Base-by-base conservation (phyloP, 2,888 invertebrate genomes). In the Bugula neritina region DNA sequence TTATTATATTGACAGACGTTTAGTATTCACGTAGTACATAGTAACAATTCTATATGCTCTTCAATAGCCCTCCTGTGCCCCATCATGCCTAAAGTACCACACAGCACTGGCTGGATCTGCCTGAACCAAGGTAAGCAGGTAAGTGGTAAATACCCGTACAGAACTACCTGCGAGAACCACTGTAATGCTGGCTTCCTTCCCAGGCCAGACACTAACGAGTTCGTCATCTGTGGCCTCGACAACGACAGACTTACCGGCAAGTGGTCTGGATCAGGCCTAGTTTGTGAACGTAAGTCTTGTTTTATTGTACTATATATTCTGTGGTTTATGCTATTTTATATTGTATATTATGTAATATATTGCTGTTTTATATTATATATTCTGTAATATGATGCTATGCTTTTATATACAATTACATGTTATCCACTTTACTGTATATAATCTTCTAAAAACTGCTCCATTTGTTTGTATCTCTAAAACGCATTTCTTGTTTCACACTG, bases 251-350 rank as follows among this genome's bases (percentile, higher is more conserved):
- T 17, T 10, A 63, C 21, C 10, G 63, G 31, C 5, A 34, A 63
- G 29, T 63, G 63, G 63, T 25, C 25, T 63, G 63, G 63, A 3
- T 31, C 63, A 3, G 13, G 25, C n/a, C 31, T 63, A n/a, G 27
- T 63, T n/a, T 63, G 63, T 63, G 63, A 63, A 63, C 17, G 63
- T 63, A 27, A 63, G 63, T 34, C 17, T 3, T 43, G 3, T 43
- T 43, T 43, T 43, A 43, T 17, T 10, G 17, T 17, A 10, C 17
- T 10, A 17, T 5, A 17, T 10, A 5, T 43, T 43, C 5, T 10
- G 5, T 43, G 43, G 17, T 43, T 43, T 43, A 43, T 17, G 43
- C 43, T 43, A 43, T 43, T 43, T 43, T 43, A 17, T 43, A 17
- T 43, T 43, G 43, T n/a, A n/a, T n/a, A n/a, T n/a, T n/a, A n/a